Conservation (phyloP, 2,797 vertebrate species). For the Thunnus albacares region DNA sequence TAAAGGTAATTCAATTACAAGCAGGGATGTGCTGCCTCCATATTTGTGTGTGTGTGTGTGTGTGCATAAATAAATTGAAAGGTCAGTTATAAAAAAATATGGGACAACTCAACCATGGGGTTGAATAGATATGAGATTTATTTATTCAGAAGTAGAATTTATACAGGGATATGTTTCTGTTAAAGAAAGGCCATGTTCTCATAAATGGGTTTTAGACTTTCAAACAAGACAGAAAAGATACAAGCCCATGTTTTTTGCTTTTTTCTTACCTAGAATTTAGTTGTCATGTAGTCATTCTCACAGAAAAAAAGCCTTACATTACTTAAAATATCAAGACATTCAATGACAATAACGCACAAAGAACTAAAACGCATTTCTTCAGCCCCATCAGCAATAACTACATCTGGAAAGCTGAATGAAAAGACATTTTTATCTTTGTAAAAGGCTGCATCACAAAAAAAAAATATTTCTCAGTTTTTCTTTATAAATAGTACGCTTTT, state of each 20-base stretch:
- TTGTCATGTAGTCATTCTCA: conserved; percentile 18
- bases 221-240: conserved; percentile 15
- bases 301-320: conserved; percentile 30
- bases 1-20: conserved; percentile 54
- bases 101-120: conserved; percentile 41
- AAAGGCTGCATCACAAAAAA: conserved; percentile 24
- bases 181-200: conserved; percentile 57
- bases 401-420: conserved; percentile 6
- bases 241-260: neutral
- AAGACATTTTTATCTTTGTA: conserved; percentile 19
- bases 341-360: conserved; percentile 19
- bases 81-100: conserved; percentile 53
- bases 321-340: conserved; percentile 30
- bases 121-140: conserved; percentile 59
- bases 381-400: conserved; percentile 10
- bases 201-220: conserved; percentile 69
- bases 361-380: neutral
- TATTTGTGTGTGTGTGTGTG: conserved; percentile 4
- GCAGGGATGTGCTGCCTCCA: conserved; percentile 9
- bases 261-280: conserved; percentile 8
- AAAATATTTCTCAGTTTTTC: neutral
- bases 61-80: conserved; percentile 43
- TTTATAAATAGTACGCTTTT: neutral
- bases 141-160: conserved; percentile 65
- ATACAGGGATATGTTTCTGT: conserved; percentile 52